Base-by-base conservation (phyloP, 1,140 invertebrate genomes). In the Vanessa tameamea region DNA sequence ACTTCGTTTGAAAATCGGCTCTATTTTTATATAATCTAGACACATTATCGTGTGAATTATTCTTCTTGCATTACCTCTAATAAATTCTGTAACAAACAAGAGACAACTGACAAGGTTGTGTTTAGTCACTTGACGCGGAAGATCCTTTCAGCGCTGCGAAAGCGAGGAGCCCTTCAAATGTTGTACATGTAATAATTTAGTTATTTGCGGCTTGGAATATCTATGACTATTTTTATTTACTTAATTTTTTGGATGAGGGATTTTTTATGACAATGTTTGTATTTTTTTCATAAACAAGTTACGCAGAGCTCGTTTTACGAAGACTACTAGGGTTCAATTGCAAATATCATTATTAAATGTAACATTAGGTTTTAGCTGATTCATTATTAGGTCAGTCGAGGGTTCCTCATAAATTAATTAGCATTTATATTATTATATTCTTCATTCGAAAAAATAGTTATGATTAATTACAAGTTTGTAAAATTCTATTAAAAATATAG, bases 61-160 rank as follows among this genome's bases (percentile, higher is more conserved):
- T 5, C 26, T 64, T 43, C 65, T 64, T 79, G 78, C 72, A 79
- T 79, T 79, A 78, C 48, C 64, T 78, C 72, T 76, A 78, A 80
- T 80, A 76, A 80, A 80, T 80, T 76, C 73, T 80, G 79, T 78
- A 76, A 64, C 68, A 73, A 78, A 75, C 73, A 63, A 76, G 72
- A 78, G 74, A 80, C 79, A 80, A 76, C 72, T 76, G 74, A 78
- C 71, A 72, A 70, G 71, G 78, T 71, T 78, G 72, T 70, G 77
- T 78, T 76, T 66, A 74, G 77, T 64, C 68, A 72, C 76, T 72
- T 74, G 76, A 78, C 72, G 70, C 64, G 69, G 65, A 71, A 70
- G 68, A 77, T 72, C 65, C 76, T 72, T 74, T 78, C 69, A 64
- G 53, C 69, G 31, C 61, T 51, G 64, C 51, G 63, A 70, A 50